Evolutionary conservation across 2,113 vertebrate genomes (phyloP).

Genomic region (Clarias batrachus): DNA sequence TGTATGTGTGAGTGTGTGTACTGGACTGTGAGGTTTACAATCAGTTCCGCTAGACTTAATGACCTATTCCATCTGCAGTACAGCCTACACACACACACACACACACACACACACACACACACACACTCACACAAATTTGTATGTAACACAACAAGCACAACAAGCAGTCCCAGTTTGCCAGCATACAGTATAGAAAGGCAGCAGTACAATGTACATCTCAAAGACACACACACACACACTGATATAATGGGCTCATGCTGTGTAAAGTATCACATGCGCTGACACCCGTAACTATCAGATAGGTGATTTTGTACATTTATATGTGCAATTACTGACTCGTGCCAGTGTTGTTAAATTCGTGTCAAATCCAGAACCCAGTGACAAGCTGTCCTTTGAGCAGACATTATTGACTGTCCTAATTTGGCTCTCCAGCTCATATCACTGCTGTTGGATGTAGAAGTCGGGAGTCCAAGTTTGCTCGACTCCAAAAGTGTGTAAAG

Average conservation of each 20-base stretch:
- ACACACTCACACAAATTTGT: conserved; percentile 23
- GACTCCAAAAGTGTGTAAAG: not conserved
- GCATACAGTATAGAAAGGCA: not conserved
- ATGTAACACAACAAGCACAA: conserved; percentile 40
- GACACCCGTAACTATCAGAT: not conserved
- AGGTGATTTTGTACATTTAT: conserved; percentile 3
- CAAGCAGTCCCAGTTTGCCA: conserved; percentile 8
- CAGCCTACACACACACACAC: conserved; percentile 30
- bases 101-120: conserved; percentile 39
- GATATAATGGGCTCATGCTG: conserved; percentile 1
- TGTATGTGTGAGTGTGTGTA: conserved; percentile 22
- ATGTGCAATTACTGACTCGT: not conserved
- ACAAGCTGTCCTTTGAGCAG: not conserved
- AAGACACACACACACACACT: not conserved
- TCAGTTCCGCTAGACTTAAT: conserved; percentile 49
- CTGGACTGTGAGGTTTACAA: conserved; percentile 37
- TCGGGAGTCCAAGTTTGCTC: too few relatives aligned
- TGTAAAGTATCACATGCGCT: not conserved
- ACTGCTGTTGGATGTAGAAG: not conserved
- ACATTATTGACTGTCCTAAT: not conserved
- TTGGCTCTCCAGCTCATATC: conserved; percentile 7
- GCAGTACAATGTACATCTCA: conserved; percentile 9
- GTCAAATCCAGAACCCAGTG: not conserved
- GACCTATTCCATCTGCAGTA: conserved; percentile 41
- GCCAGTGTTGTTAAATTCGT: not conserved